These are phyloP conservation scores for Phaonia tiefii DNA, from an alignment of 2,888 invertebrate species.

Conservation along the genomic window DNA sequence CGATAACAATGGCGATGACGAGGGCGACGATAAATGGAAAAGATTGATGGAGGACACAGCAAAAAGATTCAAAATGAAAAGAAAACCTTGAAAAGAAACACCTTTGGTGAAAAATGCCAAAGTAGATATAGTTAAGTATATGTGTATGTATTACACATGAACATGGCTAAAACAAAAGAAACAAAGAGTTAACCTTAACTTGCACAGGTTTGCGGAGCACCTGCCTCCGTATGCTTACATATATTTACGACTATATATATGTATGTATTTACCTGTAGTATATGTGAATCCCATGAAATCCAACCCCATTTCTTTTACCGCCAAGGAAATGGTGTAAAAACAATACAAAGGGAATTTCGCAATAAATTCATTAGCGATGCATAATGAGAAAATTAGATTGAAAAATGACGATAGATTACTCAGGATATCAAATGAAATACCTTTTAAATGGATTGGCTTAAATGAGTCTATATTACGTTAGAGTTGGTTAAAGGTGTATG, in stretches of 20 bases:
- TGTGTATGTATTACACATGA: too few species aligned
- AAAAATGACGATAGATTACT: background rate
- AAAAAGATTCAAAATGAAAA: background rate
- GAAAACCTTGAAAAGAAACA: constrained; percentile 12
- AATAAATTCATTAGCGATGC: constrained; percentile 23
- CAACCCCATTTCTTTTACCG: constrained; percentile 11
- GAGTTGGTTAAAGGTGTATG: too few species aligned
- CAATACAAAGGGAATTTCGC: constrained; percentile 10
- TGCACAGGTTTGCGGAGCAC: background rate
- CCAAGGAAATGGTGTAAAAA: constrained; percentile 13
- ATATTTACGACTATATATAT: too few species aligned
- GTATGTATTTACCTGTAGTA: too few species aligned
- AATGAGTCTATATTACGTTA: too few species aligned
- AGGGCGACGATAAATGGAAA: background rate
- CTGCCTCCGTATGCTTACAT: too few species aligned
- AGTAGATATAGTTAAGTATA: too few species aligned
- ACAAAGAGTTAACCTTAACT: constrained; percentile 1
- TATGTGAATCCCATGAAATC: too few species aligned
- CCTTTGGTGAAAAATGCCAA: too few species aligned
- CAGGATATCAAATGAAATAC: too few species aligned
- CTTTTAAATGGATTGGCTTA: too few species aligned
- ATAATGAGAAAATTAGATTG: constrained; percentile 19
- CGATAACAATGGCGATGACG: background rate
- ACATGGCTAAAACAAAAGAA: background rate
- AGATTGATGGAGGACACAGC: background rate